These are phyloP conservation scores for Phortica magna DNA, from an alignment of 2,888 invertebrate genomes.

Conservation along the genomic window DNA sequence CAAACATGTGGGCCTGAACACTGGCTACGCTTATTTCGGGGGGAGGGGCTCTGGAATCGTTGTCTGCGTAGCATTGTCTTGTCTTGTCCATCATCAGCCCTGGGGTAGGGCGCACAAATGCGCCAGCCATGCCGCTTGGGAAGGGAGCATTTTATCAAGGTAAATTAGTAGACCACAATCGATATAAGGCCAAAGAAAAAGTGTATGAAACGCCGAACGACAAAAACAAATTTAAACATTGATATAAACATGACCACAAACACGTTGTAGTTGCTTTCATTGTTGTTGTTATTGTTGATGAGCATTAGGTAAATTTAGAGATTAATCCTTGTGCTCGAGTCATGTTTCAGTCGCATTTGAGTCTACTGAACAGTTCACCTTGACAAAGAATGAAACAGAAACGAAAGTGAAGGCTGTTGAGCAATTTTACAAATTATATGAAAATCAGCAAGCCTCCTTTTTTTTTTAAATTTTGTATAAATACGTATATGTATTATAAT, in stretches of 20 bases:
- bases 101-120: conserved; percentile 35
- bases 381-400: not conserved
- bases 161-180: conserved; percentile 70
- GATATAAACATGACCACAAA: conserved; percentile 51
- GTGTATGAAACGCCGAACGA: conserved; percentile 43
- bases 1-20: conserved; percentile 73
- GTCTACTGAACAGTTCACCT: not conserved
- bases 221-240: conserved; percentile 60
- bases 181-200: conserved; percentile 44
- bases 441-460: no score
- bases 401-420: no score
- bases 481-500: not conserved
- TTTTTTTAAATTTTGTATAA: no score
- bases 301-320: conserved; percentile 69
- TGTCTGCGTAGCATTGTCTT: conserved; percentile 2
- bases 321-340: conserved; percentile 65
- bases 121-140: conserved; percentile 19
- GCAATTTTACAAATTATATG: no score
- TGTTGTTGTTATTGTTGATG: conserved; percentile 36
- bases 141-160: conserved; percentile 68
- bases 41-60: conserved; percentile 12
- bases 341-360: not conserved
- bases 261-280: conserved; percentile 42
- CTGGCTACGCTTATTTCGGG: conserved; percentile 27
- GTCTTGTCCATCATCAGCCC: conserved; percentile 25